Conservation (phyloP, 2,888 invertebrate species). For the Sicus ferrugineus region DNA sequence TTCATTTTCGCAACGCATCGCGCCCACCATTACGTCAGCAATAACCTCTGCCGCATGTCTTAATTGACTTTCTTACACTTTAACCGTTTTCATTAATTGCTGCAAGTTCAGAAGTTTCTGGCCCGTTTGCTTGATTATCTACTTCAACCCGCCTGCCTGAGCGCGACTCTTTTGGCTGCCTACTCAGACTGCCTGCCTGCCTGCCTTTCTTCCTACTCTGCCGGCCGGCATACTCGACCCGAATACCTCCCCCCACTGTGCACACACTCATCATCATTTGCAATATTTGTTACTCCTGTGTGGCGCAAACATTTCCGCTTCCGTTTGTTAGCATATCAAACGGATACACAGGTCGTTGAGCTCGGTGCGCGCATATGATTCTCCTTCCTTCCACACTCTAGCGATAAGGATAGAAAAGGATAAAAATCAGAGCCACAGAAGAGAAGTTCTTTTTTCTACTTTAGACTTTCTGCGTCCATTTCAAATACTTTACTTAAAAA, state of each 20-base stretch:
- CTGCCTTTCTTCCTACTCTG: not conserved
- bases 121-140: not conserved
- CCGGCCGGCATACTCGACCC: not conserved
- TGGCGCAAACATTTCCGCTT: conserved; percentile 17
- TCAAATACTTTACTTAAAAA: no score
- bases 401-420: no score
- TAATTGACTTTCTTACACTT: conserved; percentile 32
- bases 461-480: no score
- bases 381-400: no score
- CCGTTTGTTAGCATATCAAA: conserved; percentile 11
- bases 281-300: not conserved
- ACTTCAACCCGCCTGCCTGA: not conserved
- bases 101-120: conserved; percentile 19
- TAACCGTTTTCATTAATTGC: conserved; percentile 31
- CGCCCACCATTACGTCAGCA: not conserved
- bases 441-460: no score
- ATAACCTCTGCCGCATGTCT: conserved; percentile 18
- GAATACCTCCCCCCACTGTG: no score
- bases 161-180: not conserved
- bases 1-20: not conserved
- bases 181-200: not conserved
- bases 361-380: no score
- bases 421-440: no score
- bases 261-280: no score
- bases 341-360: conserved; percentile 11